Evolutionary conservation across 2,113 vertebrate genomes (phyloP), one percentile per base, ranked within the genome.

Genomic region (Elanus axillaris): DNA sequence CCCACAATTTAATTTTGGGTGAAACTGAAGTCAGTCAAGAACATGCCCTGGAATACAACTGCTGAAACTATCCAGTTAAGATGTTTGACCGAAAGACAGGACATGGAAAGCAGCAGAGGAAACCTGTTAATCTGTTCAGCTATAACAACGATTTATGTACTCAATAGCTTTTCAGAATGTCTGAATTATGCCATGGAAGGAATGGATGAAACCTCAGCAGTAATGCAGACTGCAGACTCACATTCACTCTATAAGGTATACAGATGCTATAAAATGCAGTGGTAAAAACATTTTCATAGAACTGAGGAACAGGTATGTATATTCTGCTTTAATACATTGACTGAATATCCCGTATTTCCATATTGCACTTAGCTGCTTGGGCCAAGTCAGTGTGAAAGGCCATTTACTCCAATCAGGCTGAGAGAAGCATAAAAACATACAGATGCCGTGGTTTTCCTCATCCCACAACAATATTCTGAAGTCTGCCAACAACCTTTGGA

Each of bases 211-310:
- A 92, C 63, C 19, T 36, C 27, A 81, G 71, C 23, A 80, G 15
- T 19, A 87, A 84, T 34, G 73, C 16, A 94, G 72, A 38, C 78
- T 25, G 47, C 34, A 90, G 47, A 86, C 50, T 71, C 62, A 62
- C 16, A 52, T 58, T 77, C 62, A 64, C 43, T 17, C 68, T 86
- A 31, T 45, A 82, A 87, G 13, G 69, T 67, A 88, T 13, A 96
- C 18, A 79, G 86, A 94, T 15, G 26, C 29, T 79, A 58, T 53
- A 88, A 93, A 91, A 87, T 59, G 56, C 47, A 59, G 59, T 42
- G 68, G 53, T 78, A 86, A 94, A 88, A 95, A 90, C 31, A 95
- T 81, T 94, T 82, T 93, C 73, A 66, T 87, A 95, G 27, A 68
- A 88, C 23, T 5, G 27, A 97, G 78, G 76, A 96, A 94, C 43